Evolutionary conservation across 2,888 invertebrate species (phyloP).

Genomic region (Drosophila fungiperda): DNA sequence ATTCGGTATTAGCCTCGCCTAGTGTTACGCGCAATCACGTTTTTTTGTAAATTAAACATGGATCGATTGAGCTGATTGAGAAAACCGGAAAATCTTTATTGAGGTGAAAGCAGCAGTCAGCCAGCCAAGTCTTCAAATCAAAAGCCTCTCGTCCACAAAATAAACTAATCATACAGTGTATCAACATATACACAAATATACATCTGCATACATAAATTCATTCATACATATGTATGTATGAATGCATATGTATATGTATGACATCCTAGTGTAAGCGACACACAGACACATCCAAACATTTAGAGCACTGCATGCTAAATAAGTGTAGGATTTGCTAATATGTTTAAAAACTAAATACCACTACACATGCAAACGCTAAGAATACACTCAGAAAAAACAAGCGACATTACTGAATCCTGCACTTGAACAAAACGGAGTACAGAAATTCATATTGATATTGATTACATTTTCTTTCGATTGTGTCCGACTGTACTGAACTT

Average conservation of each 20-base stretch:
- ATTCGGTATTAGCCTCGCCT: constrained; percentile 21
- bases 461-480: not conserved
- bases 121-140: constrained; percentile 1
- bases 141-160: constrained; percentile 43
- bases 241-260: constrained; percentile 2
- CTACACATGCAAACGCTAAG: constrained; percentile 20
- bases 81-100: constrained; percentile 23
- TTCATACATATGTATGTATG: not conserved
- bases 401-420: not conserved
- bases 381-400: not conserved
- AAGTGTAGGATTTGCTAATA: not conserved
- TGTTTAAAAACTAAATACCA: constrained; percentile 24
- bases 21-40: constrained; percentile 36
- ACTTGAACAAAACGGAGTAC: not conserved
- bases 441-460: not conserved
- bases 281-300: not conserved
- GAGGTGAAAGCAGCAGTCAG: constrained; percentile 3
- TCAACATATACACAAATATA: constrained; percentile 10
- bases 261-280: constrained; percentile 30
- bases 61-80: constrained; percentile 9
- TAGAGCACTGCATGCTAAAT: not conserved
- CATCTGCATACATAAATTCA: not conserved
- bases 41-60: constrained; percentile 49
- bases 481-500: not conserved
- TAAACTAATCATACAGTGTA: constrained; percentile 23